These are phyloP conservation scores for Drosophila neonasuta DNA, from an alignment of 2,888 invertebrate genomes.

Conservation along the genomic window DNA sequence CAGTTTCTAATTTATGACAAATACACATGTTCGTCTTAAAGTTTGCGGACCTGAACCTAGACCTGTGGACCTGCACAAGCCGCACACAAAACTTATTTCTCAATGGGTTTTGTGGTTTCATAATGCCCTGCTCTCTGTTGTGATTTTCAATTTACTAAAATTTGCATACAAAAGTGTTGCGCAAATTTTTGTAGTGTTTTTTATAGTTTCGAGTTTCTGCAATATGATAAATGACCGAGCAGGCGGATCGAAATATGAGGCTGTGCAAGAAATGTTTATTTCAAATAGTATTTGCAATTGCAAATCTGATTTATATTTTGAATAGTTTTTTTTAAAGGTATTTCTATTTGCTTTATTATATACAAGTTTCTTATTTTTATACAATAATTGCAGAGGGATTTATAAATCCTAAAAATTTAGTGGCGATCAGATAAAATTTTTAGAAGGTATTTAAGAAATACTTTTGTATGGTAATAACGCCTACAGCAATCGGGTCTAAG, in stretches of 20 bases:
- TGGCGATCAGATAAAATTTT: too few species aligned
- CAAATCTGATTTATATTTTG: neutral
- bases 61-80: slow-evolving; percentile 19
- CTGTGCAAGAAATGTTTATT: neutral
- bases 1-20: slow-evolving; percentile 76
- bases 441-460: too few species aligned
- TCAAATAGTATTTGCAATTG: neutral
- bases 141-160: slow-evolving; percentile 71
- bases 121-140: slow-evolving; percentile 40
- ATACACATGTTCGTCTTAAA: slow-evolving; percentile 72
- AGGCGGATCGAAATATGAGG: slow-evolving; percentile 19
- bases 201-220: slow-evolving; percentile 28
- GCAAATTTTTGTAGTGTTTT: slow-evolving; percentile 43
- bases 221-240: slow-evolving; percentile 57
- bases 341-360: too few species aligned
- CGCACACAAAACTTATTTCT: slow-evolving; percentile 58
- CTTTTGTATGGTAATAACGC: too few species aligned
- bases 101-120: slow-evolving; percentile 63
- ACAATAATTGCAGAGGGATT: too few species aligned
- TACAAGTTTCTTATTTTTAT: too few species aligned
- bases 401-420: too few species aligned
- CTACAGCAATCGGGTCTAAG: too few species aligned
- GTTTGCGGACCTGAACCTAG: slow-evolving; percentile 46
- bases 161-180: slow-evolving; percentile 66
- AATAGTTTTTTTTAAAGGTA: too few species aligned